Conservation (phyloP, 2,888 invertebrate genomes). For the Elysia crispata region DNA sequence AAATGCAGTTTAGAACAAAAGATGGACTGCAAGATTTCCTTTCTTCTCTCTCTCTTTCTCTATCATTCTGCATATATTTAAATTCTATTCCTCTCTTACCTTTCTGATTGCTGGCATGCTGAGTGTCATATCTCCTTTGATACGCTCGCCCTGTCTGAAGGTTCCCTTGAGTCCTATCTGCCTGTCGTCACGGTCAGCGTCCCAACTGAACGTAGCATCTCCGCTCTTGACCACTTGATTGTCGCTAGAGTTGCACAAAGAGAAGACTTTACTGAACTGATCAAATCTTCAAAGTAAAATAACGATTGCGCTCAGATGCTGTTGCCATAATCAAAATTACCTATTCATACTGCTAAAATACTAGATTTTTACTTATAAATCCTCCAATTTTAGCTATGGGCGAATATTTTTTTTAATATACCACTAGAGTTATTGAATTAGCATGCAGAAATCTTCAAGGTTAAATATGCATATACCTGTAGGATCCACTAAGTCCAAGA, state of each 20-base stretch:
- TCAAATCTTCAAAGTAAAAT: not conserved
- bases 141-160: conserved; percentile 52
- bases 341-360: no score
- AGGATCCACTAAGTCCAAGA: conserved; percentile 45
- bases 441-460: not conserved
- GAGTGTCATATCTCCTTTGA: conserved; percentile 57
- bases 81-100: conserved; percentile 30
- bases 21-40: no score
- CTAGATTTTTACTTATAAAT: no score
- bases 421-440: no score
- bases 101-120: conserved; percentile 57
- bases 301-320: no score
- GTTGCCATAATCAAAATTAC: no score
- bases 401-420: no score
- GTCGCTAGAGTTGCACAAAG: not conserved
- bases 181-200: conserved; percentile 61
- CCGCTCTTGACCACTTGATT: conserved; percentile 50
- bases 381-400: no score
- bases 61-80: not conserved
- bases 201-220: conserved; percentile 62
- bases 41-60: no score
- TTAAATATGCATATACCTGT: conserved; percentile 5
- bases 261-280: not conserved
- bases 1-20: no score
- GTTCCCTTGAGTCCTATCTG: conserved; percentile 57